Conservation (phyloP, 2,888 invertebrate species). For the Trachelus tabidus region DNA sequence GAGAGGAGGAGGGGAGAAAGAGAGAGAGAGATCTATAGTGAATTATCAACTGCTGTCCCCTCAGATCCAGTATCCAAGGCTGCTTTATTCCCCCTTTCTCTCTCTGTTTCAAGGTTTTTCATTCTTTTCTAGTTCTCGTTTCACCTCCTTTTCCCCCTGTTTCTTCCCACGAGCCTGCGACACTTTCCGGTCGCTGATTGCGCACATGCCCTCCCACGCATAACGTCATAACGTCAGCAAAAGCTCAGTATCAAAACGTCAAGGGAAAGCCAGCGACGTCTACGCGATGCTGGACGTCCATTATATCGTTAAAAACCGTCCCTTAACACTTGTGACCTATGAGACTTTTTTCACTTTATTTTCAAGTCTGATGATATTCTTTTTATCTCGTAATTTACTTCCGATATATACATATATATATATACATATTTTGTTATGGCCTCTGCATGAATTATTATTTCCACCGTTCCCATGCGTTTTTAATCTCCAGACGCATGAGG, state of each 20-base stretch:
- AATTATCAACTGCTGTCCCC: too few relatives aligned
- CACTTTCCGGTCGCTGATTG: slow-evolving; percentile 25
- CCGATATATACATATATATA: background rate
- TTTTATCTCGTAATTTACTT: background rate
- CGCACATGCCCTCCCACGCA: slow-evolving; percentile 42
- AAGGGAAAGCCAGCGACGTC: background rate
- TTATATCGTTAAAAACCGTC: background rate
- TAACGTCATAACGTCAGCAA: slow-evolving; percentile 30
- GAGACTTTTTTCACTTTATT: too few relatives aligned
- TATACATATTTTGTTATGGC: too few relatives aligned
- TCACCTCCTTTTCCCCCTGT: slow-evolving; percentile 15
- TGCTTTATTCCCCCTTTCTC: background rate
- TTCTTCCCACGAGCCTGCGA: slow-evolving; percentile 15
- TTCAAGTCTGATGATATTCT: background rate
- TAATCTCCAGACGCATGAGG: too few relatives aligned
- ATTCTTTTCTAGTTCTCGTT: slow-evolving; percentile 12
- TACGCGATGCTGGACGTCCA: background rate
- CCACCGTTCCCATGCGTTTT: too few relatives aligned
- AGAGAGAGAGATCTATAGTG: slow-evolving; percentile 9
- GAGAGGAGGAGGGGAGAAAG: background rate
- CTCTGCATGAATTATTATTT: too few relatives aligned
- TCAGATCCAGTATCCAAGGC: slow-evolving; percentile 4
- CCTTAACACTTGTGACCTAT: background rate
- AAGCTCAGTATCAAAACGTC: background rate
- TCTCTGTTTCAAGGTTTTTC: slow-evolving; percentile 11